A percentile compares a stretch with the other conserved stretches of the same genome.
Conservation (phyloP, 2,888 invertebrate species). For the Pecten maximus region DNA sequence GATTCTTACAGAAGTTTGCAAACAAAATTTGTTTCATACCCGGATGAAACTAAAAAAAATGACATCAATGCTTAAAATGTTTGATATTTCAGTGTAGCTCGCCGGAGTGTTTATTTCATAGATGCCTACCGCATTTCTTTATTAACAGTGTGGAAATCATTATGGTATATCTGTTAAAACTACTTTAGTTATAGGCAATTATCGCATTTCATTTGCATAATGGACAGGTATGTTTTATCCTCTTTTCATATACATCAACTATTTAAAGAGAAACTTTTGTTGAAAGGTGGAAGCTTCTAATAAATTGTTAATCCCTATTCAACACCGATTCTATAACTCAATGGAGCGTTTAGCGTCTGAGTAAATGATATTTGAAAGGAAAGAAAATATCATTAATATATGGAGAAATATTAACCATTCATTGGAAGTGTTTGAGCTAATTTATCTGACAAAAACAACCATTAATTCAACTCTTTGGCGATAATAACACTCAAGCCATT, state of each 20-base stretch:
- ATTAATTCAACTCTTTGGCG: not conserved
- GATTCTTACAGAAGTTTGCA: too few relatives aligned
- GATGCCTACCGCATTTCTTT: not conserved
- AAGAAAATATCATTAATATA: not conserved
- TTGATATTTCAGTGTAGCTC: not conserved
- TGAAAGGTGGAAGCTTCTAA: slow-evolving; percentile 20
- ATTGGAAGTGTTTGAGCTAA: not conserved
- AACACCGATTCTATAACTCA: not conserved
- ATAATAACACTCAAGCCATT: not conserved
- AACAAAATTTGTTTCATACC: too few relatives aligned
- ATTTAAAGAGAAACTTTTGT: not conserved
- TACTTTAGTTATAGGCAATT: not conserved
- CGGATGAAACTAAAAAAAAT: too few relatives aligned
- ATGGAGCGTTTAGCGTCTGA: not conserved
- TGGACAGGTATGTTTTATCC: not conserved
- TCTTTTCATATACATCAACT: not conserved
- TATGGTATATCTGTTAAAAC: not conserved
- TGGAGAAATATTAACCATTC: slow-evolving; percentile 25
- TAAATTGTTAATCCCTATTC: not conserved
- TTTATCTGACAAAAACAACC: slow-evolving; percentile 23
- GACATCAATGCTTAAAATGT: too few relatives aligned
- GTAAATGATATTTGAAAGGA: slow-evolving; percentile 7
- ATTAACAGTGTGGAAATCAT: not conserved
- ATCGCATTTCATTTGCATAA: slow-evolving; percentile 6
- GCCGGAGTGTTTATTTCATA: not conserved